Evolutionary conservation across 30 jellyfish, hydroid and myxozoan genomes (phyloP), one percentile per base, ranked within the genome.

Genomic region (Hydractinia echinata): DNA sequence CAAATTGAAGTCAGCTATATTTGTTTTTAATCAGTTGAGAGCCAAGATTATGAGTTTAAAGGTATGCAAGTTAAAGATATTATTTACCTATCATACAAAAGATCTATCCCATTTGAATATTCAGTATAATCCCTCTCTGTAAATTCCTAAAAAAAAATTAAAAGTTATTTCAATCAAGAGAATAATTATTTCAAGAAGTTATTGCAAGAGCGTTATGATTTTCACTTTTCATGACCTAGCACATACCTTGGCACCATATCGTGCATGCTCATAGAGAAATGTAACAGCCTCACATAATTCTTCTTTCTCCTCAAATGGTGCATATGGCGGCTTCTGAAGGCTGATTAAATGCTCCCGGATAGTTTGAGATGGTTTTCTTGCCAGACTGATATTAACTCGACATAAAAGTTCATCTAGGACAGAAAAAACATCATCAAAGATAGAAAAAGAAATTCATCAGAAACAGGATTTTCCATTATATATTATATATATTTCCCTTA

Each of bases 381-480:
- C 99, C 56, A 93, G 85, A 62, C 99, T 83, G 15, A 93, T 79
- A 78, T 93, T 89, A 19, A 87, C 99, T 15, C 99, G 86, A 64
- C 95, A 83, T 68, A 93, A 88, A 56, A 93, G 83, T 69, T 93
- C 99, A 49, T 93, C 89, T 83, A 54, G 44, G 61, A 54, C 19
- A 50, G 74, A 54, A 0, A 76, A 73, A 16, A 44, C 72, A 2
- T 14, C 82, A 73, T 10, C 1, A 15, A 18, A 73, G 13, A 44
- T 1, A 21, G 51, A 3, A 58, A 11, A 16, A 58, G 3, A 58
- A 13, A 0, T 58, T 58, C 69, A 58, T 30, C 2, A 30, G 44
- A 30, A 2, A 30, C 44, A 30, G 44, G 44, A 2, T 30, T 30
- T 30, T 30, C 44, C 44, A 30, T 30, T 1, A 30, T 30, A 30